Percentiles rank a stretch among this genome's conserved stretches.
Conservation (phyloP, 2,113 vertebrate species). For the Aviceda subcristata region DNA sequence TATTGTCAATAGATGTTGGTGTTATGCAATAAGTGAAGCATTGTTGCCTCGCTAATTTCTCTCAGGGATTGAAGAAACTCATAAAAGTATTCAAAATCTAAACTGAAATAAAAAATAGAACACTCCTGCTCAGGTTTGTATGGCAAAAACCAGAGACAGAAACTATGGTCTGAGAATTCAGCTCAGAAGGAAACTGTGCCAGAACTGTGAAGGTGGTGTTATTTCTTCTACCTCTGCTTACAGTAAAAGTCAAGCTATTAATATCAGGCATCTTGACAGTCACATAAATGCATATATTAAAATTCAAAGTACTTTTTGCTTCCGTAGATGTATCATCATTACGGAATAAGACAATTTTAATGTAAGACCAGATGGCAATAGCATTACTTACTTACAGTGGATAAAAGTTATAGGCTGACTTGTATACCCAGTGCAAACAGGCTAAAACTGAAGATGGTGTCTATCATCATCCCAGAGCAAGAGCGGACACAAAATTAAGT, state of each 20-base stretch:
- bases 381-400: not conserved
- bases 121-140: not conserved
- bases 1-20: not conserved
- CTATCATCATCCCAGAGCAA: not conserved
- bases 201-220: constrained; percentile 12
- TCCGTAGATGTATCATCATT: constrained; percentile 12
- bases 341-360: not conserved
- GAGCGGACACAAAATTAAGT: not conserved
- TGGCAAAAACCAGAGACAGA: not conserved
- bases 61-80: not conserved
- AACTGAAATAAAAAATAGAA: not conserved
- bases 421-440: not conserved
- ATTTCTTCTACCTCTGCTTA: constrained; percentile 36
- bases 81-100: constrained; percentile 11
- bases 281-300: not conserved
- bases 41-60: constrained; percentile 17
- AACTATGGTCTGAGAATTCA: not conserved
- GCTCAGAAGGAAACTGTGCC: not conserved
- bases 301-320: constrained; percentile 20
- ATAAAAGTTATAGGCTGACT: not conserved
- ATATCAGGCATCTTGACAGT: constrained; percentile 20
- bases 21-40: constrained; percentile 9
- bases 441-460: not conserved
- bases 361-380: not conserved
- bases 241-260: constrained; percentile 36